A percentile compares a stretch with the other conserved stretches of the same genome.
These are phyloP conservation scores for Zaprionus davidi DNA, from an alignment of 1,140 invertebrate genomes.

Conservation along the genomic window DNA sequence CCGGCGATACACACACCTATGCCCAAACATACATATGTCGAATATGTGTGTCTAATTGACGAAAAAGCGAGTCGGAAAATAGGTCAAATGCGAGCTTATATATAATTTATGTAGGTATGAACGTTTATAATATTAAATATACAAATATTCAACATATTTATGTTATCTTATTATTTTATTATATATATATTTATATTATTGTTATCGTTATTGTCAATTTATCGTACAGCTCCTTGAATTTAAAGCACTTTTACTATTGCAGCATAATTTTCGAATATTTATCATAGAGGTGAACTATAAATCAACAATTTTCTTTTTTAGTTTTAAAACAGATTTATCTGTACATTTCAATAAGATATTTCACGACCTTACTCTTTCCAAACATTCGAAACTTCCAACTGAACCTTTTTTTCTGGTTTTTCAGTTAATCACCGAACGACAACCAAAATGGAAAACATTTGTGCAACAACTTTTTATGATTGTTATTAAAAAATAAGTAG, in stretches of 20 bases:
- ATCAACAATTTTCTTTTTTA: no score
- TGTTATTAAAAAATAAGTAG: conserved; percentile 55
- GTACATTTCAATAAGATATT: neutral
- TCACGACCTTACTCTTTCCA: neutral
- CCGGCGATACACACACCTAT: conserved; percentile 62
- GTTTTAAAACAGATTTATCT: neutral
- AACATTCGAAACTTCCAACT: neutral
- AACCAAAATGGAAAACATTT: conserved; percentile 48
- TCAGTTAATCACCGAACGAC: conserved; percentile 35
- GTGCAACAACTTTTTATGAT: conserved; percentile 67
- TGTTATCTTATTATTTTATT: neutral
- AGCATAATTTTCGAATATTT: no score
- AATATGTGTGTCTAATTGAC: conserved; percentile 47
- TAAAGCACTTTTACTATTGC: no score
- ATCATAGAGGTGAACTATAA: no score
- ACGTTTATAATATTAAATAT: neutral
- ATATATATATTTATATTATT: neutral
- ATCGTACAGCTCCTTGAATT: no score
- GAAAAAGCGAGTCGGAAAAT: conserved; percentile 32
- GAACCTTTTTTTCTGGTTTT: conserved; percentile 17
- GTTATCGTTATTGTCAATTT: neutral
- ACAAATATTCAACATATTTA: conserved; percentile 7
- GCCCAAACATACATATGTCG: conserved; percentile 29
- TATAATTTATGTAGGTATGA: neutral
- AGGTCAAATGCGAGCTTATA: conserved; percentile 30